phyloP scores from a whole-genome alignment of 2,113 vertebrate species.

The Pogona vitticeps region DNA sequence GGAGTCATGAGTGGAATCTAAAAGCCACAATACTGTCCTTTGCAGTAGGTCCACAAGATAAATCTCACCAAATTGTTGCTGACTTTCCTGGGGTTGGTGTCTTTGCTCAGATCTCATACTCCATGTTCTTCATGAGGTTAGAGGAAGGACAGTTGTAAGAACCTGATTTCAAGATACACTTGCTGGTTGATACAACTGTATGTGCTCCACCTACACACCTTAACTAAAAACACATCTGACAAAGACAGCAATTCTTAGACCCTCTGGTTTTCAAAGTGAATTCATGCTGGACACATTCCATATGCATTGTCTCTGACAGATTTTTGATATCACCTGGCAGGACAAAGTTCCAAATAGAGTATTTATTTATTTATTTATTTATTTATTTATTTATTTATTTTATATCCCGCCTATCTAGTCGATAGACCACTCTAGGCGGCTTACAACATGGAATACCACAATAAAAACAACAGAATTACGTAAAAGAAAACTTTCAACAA shows the following conservation, averaged over 20 bases:
- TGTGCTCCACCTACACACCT: slow-evolving; percentile 23
- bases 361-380: too few species aligned
- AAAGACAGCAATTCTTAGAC: slow-evolving; percentile 37
- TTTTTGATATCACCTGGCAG: too few species aligned
- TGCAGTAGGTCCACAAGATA: neutral
- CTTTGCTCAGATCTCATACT: slow-evolving; percentile 12
- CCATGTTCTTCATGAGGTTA: slow-evolving; percentile 33
- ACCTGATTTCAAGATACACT: slow-evolving; percentile 44
- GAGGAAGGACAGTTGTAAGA: slow-evolving; percentile 44
- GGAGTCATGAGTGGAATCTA: accelerated
- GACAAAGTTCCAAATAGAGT: too few species aligned
- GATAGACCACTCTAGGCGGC: too few species aligned
- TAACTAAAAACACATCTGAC: slow-evolving; percentile 1
- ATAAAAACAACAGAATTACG: too few species aligned
- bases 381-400: too few species aligned
- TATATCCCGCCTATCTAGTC: too few species aligned
- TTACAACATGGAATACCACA: too few species aligned
- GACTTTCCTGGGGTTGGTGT: neutral
- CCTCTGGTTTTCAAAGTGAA: neutral
- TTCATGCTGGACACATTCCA: neutral
- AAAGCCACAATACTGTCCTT: slow-evolving; percentile 10
- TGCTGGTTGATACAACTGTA: slow-evolving; percentile 67
- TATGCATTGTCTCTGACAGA: too few species aligned
- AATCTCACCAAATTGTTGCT: neutral
- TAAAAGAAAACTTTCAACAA: too few species aligned